phyloP scores from a whole-genome alignment of 2,888 invertebrate species.

The Nemotelus pantherinus region DNA sequence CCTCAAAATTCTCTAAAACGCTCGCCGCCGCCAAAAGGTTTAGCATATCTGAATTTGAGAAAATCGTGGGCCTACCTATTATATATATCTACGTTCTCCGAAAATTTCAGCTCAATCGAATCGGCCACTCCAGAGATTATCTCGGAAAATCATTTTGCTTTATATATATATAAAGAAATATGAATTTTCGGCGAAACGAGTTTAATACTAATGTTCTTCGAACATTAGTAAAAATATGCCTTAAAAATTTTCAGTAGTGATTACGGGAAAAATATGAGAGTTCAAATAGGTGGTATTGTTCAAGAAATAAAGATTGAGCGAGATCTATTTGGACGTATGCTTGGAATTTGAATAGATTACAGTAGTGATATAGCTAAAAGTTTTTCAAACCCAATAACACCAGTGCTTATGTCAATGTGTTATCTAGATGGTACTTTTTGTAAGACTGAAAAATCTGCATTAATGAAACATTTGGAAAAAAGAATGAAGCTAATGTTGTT shows the following conservation, averaged over 20 bases:
- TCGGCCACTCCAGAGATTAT: too few relatives aligned
- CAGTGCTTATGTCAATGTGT: constrained; percentile 56
- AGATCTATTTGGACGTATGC: constrained; percentile 56
- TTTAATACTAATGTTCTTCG: too few relatives aligned
- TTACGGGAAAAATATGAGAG: neutral
- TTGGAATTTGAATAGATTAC: constrained; percentile 53
- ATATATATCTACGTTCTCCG: too few relatives aligned
- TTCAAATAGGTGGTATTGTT: constrained; percentile 53
- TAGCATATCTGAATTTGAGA: too few relatives aligned
- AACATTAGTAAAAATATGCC: too few relatives aligned
- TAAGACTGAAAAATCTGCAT: constrained; percentile 55
- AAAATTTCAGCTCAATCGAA: too few relatives aligned
- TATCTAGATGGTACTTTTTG: constrained; percentile 55
- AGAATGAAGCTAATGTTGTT: constrained; percentile 21
- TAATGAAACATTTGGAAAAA: constrained; percentile 53
- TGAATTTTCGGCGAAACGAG: too few relatives aligned
- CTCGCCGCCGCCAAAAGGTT: too few relatives aligned
- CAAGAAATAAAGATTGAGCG: constrained; percentile 54
- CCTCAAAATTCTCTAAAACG: too few relatives aligned
- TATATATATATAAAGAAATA: too few relatives aligned
- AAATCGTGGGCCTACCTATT: too few relatives aligned
- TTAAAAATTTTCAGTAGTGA: neutral
- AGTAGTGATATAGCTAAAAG: constrained; percentile 51
- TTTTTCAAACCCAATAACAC: constrained; percentile 56
- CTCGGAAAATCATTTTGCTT: too few relatives aligned